These are phyloP conservation scores for Bombyx huttoni DNA, from an alignment of 2,888 invertebrate genomes.

Conservation along the genomic window DNA sequence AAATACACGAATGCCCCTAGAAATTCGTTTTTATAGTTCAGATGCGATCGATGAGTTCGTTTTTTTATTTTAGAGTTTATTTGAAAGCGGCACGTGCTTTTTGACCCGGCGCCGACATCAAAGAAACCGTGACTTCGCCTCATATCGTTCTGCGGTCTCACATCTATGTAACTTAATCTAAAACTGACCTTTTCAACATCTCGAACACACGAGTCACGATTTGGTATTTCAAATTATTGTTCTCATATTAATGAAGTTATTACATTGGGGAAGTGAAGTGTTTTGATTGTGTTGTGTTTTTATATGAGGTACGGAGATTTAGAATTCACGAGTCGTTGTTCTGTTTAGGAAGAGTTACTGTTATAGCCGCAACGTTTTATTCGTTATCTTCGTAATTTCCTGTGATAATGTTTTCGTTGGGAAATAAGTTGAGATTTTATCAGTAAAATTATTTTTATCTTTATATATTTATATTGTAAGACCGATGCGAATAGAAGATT, in stretches of 20 bases:
- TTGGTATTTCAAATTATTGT: background rate
- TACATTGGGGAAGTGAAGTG: background rate
- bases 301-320: too few relatives aligned
- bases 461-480: too few relatives aligned
- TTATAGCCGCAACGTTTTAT: too few relatives aligned
- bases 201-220: background rate
- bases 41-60: background rate
- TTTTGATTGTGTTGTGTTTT: too few relatives aligned
- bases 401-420: too few relatives aligned
- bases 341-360: too few relatives aligned
- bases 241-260: background rate
- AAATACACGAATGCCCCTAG: background rate
- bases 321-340: too few relatives aligned
- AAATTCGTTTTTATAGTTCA: background rate
- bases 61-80: background rate
- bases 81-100: background rate
- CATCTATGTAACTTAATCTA: background rate
- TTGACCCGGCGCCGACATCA: constrained; percentile 10
- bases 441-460: too few relatives aligned
- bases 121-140: constrained; percentile 9
- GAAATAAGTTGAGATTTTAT: too few relatives aligned
- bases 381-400: too few relatives aligned
- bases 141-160: background rate
- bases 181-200: background rate
- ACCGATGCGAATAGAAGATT: too few relatives aligned